Evolutionary conservation across 92 coral and sea anemone genomes (phyloP).

Genomic region (Plumapathes pennacea): DNA sequence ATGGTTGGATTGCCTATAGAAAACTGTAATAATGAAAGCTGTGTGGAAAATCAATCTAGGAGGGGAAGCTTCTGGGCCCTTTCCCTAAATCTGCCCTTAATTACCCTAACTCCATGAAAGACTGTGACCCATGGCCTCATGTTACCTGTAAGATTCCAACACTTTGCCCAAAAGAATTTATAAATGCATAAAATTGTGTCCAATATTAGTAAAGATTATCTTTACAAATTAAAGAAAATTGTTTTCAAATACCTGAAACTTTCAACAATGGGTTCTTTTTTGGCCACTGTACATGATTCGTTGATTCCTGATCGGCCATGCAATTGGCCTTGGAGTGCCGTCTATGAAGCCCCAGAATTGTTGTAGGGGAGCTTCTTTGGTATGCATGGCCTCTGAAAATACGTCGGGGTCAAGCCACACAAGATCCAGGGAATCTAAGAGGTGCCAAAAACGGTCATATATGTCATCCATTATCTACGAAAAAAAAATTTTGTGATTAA

Average conservation of each 20-base stretch:
- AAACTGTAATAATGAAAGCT: conserved; percentile 22
- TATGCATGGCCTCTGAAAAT: conserved; percentile 29
- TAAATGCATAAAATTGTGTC: too few species aligned
- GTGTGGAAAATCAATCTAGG: too few species aligned
- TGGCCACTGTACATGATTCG: conserved; percentile 45
- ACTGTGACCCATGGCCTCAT: too few species aligned
- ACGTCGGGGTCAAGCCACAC: conserved; percentile 49
- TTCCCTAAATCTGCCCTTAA: too few species aligned
- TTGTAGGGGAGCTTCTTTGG: conserved; percentile 50
- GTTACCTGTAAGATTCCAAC: too few species aligned
- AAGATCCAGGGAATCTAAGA: conserved; percentile 35
- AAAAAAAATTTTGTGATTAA: too few species aligned
- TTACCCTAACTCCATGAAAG: too few species aligned
- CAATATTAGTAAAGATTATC: too few species aligned
- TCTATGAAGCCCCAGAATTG: conserved; percentile 53
- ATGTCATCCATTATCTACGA: conserved; percentile 56
- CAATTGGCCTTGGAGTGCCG: conserved; percentile 42
- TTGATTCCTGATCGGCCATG: conserved; percentile 33
- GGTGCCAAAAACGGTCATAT: conserved; percentile 39
- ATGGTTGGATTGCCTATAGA: conserved; percentile 11
- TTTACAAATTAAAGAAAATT: too few species aligned
- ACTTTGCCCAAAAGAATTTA: too few species aligned
- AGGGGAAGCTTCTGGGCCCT: too few species aligned
- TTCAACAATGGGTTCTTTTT: conserved; percentile 38
- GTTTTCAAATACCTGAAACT: conserved; percentile 41